phyloP scores from a whole-genome alignment of 2,888 invertebrate genomes.

The Aphrophora alni region DNA sequence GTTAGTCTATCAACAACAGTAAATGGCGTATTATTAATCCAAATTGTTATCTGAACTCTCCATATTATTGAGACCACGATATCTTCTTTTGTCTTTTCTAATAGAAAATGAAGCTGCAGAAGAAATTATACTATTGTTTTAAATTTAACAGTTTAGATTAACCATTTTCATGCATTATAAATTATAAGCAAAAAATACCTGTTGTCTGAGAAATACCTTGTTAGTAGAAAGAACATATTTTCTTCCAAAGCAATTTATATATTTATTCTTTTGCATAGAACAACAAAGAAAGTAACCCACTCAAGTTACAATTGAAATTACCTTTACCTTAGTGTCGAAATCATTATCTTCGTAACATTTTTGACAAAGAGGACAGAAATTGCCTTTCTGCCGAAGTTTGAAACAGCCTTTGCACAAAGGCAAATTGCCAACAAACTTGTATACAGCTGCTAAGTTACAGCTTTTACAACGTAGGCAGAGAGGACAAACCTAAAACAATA shows the following conservation, averaged over 20 bases:
- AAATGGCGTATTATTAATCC: too few relatives aligned
- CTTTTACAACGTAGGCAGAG: constrained; percentile 87
- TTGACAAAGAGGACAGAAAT: constrained; percentile 91
- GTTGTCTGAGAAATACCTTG: not conserved
- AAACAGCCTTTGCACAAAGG: constrained; percentile 89
- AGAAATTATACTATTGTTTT: too few relatives aligned
- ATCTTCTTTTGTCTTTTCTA: too few relatives aligned
- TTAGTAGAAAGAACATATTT: not conserved
- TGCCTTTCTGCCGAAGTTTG: constrained; percentile 84
- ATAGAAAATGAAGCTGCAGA: too few relatives aligned
- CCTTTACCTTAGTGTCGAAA: constrained; percentile 77
- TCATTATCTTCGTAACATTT: constrained; percentile 92
- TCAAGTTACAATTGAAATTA: constrained; percentile 24
- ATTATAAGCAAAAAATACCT: not conserved
- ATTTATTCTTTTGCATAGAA: not conserved
- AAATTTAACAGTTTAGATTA: too few relatives aligned
- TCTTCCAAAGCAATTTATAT: not conserved
- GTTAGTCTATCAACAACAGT: too few relatives aligned
- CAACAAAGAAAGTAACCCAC: not conserved
- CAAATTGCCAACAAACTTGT: constrained; percentile 81
- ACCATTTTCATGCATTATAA: too few relatives aligned
- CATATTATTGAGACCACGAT: too few relatives aligned
- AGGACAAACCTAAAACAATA: constrained; percentile 63
- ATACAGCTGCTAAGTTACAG: constrained; percentile 80
- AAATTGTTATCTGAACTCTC: too few relatives aligned